Percentiles rank a stretch among this genome's conserved stretches.
phyloP scores from a whole-genome alignment of 1,140 invertebrate species.

The Saxidomus purpurata region DNA sequence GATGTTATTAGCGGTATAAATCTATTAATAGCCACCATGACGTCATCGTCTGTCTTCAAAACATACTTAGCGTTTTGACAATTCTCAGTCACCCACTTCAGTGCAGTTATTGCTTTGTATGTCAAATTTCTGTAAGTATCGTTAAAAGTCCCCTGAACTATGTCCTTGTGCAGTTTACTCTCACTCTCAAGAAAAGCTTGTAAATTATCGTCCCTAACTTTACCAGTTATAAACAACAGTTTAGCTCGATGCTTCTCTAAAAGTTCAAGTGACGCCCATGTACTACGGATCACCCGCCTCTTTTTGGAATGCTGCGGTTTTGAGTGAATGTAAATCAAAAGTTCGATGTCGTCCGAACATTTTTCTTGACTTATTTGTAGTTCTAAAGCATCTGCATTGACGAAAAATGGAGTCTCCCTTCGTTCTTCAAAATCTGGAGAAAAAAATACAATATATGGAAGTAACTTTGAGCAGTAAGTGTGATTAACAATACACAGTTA shows the following conservation, averaged over 20 bases:
- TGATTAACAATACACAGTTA: too few species aligned
- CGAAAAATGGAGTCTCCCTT: too few species aligned
- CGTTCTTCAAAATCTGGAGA: too few species aligned
- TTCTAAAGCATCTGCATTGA: slow-evolving; percentile 31
- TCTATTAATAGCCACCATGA: slow-evolving; percentile 80
- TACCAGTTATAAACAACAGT: slow-evolving; percentile 90
- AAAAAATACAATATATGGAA: too few species aligned
- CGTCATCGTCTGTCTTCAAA: slow-evolving; percentile 96
- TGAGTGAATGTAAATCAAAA: slow-evolving; percentile 64
- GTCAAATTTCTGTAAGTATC: slow-evolving; percentile 77
- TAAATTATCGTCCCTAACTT: slow-evolving; percentile 84
- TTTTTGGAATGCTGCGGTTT: slow-evolving; percentile 48
- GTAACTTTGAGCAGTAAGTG: too few species aligned
- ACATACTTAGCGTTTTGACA: slow-evolving; percentile 90
- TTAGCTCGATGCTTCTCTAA: slow-evolving; percentile 41
- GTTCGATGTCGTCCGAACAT: slow-evolving; percentile 21
- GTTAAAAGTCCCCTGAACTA: slow-evolving; percentile 74
- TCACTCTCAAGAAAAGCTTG: slow-evolving; percentile 86
- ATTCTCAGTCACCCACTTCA: slow-evolving; percentile 91
- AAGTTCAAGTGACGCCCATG: slow-evolving; percentile 57
- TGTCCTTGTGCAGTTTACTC: slow-evolving; percentile 67
- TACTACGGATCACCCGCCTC: slow-evolving; percentile 51
- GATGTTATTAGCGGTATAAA: slow-evolving; percentile 25
- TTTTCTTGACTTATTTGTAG: slow-evolving; percentile 15
- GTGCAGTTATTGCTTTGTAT: slow-evolving; percentile 92